Evolutionary conservation across 2,113 vertebrate species (phyloP).

Genomic region (Microcebus jonahi): DNA sequence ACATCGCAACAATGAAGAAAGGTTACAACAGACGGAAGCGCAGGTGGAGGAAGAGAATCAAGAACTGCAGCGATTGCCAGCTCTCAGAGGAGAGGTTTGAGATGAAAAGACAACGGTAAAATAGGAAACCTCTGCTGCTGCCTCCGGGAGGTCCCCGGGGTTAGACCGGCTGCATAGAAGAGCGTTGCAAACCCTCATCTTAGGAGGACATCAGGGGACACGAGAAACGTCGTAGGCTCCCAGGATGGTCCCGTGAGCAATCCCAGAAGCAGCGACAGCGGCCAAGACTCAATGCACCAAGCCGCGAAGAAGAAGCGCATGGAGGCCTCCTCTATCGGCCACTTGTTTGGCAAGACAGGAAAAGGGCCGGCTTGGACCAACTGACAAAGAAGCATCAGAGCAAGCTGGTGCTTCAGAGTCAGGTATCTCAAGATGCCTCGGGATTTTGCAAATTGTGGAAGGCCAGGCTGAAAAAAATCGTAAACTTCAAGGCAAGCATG

Average conservation of each 20-base stretch:
- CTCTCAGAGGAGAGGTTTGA: slow-evolving; percentile 88
- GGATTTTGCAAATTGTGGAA: slow-evolving; percentile 92
- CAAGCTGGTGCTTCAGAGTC: slow-evolving; percentile 91
- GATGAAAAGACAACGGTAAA: slow-evolving; percentile 96
- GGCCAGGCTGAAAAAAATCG: slow-evolving; percentile 95
- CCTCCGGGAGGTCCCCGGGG: slow-evolving; percentile 92
- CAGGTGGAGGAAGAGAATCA: slow-evolving; percentile 98
- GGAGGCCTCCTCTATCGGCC: slow-evolving; percentile 97
- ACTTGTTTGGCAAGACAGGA: slow-evolving; percentile 98
- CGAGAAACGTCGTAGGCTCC: slow-evolving; percentile 90
- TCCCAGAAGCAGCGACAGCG: slow-evolving; percentile 98
- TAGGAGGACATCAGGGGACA: slow-evolving; percentile 95
- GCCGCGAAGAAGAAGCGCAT: slow-evolving; percentile 98
- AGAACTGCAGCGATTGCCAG: slow-evolving; percentile 93
- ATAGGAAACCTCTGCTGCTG: slow-evolving; percentile 96
- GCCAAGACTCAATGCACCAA: slow-evolving; percentile 98
- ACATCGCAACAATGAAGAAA: slow-evolving; percentile 96
- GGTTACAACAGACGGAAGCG: slow-evolving; percentile 94
- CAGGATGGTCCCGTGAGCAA: slow-evolving; percentile 96
- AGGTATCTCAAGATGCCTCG: slow-evolving; percentile 91
- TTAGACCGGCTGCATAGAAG: slow-evolving; percentile 90
- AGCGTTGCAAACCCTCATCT: slow-evolving; percentile 90
- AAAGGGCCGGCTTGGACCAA: slow-evolving; percentile 90
- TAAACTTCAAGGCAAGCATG: slow-evolving; percentile 95
- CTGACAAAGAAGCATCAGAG: slow-evolving; percentile 89